Evolutionary conservation across 1,140 invertebrate genomes (phyloP).

Genomic region (Rhopalosiphum padi): DNA sequence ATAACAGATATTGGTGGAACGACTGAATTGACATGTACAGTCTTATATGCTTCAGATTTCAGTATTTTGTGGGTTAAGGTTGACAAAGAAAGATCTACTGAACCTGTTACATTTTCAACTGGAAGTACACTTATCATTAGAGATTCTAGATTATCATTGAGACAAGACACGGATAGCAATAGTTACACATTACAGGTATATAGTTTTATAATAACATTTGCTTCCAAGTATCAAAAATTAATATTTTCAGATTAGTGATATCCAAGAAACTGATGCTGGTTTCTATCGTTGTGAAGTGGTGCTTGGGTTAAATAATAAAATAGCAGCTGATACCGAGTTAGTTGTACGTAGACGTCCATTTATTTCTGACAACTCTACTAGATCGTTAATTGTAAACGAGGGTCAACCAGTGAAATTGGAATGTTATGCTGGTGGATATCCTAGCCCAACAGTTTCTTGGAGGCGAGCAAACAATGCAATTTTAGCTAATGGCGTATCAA

Average conservation of each 20-base stretch:
- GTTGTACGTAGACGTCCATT: conserved; percentile 85
- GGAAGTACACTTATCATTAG: conserved; percentile 82
- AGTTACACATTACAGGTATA: conserved; percentile 81
- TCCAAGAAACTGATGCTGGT: conserved; percentile 92
- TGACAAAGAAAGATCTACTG: conserved; percentile 66
- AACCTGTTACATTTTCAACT: conserved; percentile 77
- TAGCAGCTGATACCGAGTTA: conserved; percentile 80
- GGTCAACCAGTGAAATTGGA: conserved; percentile 80
- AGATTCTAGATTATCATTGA: conserved; percentile 85
- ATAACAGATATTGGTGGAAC: conserved; percentile 90
- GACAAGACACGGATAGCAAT: conserved; percentile 78
- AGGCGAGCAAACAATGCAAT: conserved; percentile 91
- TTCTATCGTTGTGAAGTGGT: conserved; percentile 87
- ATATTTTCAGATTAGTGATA: conserved; percentile 81
- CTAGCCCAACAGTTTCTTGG: conserved; percentile 85
- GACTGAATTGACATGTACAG: conserved; percentile 86
- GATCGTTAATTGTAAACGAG: conserved; percentile 84
- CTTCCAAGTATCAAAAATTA: background rate
- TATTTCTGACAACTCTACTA: conserved; percentile 91
- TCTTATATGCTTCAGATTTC: conserved; percentile 87
- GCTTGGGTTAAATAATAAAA: conserved; percentile 76
- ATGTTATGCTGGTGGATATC: conserved; percentile 87
- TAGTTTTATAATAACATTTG: background rate
- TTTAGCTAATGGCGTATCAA: conserved; percentile 84
- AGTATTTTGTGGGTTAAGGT: conserved; percentile 84